A percentile compares a stretch with the other conserved stretches of the same genome.
Conservation (phyloP, 2,113 vertebrate species). For the Rostratula benghalensis region DNA sequence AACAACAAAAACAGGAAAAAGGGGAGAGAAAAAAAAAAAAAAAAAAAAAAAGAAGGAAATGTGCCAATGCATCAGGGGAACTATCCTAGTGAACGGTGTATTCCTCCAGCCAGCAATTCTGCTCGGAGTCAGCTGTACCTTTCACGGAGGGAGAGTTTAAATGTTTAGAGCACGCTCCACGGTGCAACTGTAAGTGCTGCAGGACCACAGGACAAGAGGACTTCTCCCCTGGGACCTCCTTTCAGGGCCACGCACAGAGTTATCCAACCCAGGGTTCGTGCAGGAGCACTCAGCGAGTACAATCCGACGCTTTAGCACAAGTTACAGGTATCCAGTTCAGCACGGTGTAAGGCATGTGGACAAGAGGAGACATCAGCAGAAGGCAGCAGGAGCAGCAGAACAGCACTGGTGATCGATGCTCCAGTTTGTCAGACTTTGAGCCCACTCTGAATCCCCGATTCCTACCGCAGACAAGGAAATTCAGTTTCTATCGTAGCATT, state of each 20-base stretch:
- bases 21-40: too few relatives aligned
- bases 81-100: background rate
- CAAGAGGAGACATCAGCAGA: constrained; percentile 12
- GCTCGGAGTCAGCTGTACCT: constrained; percentile 26
- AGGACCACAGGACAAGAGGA: constrained; percentile 25
- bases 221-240: background rate
- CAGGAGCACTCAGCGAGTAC: background rate
- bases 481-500: background rate
- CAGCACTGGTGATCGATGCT: background rate
- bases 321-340: constrained; percentile 8
- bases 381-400: constrained; percentile 4
- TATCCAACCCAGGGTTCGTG: background rate
- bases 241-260: background rate
- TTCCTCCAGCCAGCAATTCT: background rate
- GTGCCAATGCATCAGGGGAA: background rate
- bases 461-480: background rate
- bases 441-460: constrained; percentile 15
- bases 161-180: background rate
- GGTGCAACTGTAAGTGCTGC: background rate
- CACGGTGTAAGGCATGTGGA: constrained; percentile 61
- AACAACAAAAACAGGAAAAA: background rate
- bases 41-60: background rate
- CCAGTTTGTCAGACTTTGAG: constrained; percentile 27
- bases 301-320: background rate
- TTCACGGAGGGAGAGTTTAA: background rate